phyloP scores from a whole-genome alignment of 2,888 invertebrate genomes.

The Drosophila crucigera region DNA sequence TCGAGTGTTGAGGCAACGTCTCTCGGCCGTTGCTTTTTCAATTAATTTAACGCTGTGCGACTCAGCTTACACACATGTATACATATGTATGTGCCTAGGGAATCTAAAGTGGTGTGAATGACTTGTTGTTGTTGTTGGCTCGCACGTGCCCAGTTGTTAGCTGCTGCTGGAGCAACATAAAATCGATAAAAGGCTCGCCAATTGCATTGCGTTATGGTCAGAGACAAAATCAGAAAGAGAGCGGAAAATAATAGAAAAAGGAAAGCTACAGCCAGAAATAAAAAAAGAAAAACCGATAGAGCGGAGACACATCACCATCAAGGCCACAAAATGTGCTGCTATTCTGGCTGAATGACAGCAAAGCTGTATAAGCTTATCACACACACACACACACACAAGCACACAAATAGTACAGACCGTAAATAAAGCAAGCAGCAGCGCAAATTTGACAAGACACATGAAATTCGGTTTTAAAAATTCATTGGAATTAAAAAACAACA shows the following conservation, averaged over 20 bases:
- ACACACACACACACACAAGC: constrained; percentile 1
- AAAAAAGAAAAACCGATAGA: not conserved
- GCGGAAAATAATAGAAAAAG: not conserved
- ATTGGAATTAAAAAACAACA: constrained; percentile 36
- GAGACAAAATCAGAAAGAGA: constrained; percentile 12
- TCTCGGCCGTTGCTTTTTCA: constrained; percentile 55
- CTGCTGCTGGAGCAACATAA: constrained; percentile 36
- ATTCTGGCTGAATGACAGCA: constrained; percentile 16
- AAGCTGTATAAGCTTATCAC: constrained; percentile 31
- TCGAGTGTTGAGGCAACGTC: constrained; percentile 46
- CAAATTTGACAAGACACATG: constrained; percentile 30
- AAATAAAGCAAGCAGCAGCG: not conserved
- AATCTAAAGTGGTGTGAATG: constrained; percentile 64
- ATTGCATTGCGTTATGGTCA: constrained; percentile 60
- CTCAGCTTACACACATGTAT: constrained; percentile 38
- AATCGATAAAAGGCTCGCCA: constrained; percentile 73
- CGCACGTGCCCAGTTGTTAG: constrained; percentile 61
- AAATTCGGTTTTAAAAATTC: constrained; percentile 39
- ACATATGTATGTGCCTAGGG: constrained; percentile 10
- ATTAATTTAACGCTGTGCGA: constrained; percentile 55
- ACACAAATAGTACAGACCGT: not conserved
- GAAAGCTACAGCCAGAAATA: not conserved
- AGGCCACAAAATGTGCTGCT: constrained; percentile 44
- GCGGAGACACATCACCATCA: constrained; percentile 42
- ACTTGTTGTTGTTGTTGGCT: constrained; percentile 55